These are phyloP conservation scores for Halichondria panicea DNA, from an alignment of 37 sponge, comb jelly and placozoan species.

Conservation along the genomic window DNA sequence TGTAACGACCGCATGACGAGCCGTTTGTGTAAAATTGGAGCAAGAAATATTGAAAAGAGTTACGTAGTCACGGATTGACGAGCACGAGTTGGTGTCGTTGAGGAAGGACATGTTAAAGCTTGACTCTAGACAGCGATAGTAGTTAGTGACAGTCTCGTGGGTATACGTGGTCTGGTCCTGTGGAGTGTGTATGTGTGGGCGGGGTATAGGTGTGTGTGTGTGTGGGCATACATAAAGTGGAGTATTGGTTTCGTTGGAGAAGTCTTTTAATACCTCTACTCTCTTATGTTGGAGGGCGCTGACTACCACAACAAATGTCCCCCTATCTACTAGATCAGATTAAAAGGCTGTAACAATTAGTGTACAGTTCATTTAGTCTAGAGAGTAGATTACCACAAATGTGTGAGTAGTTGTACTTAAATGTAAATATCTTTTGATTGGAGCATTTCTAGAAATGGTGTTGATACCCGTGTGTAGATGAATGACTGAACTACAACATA, in stretches of 20 bases:
- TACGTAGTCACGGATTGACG: neutral
- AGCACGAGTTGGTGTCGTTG: neutral
- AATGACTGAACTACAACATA: too few species aligned
- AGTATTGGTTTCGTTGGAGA: neutral
- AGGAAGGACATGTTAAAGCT: neutral
- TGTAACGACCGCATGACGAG: neutral
- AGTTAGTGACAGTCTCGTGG: slow-evolving; percentile 24
- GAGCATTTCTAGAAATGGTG: too few species aligned
- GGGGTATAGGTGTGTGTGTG: too few species aligned
- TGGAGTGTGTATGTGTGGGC: neutral
- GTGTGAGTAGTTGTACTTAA: too few species aligned
- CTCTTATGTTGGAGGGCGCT: neutral
- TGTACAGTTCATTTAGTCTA: too few species aligned
- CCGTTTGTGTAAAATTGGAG: slow-evolving; percentile 12
- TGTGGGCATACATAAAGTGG: neutral
- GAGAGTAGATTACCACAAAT: too few species aligned
- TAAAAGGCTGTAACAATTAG: too few species aligned
- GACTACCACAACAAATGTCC: too few species aligned
- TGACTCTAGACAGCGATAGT: slow-evolving; percentile 21
- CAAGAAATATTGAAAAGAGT: neutral
- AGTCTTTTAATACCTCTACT: neutral
- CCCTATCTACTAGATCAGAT: too few species aligned
- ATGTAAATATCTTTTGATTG: too few species aligned
- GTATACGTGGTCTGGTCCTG: slow-evolving; percentile 18
- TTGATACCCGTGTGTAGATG: too few species aligned